Evolutionary conservation across 2,888 invertebrate species (phyloP), one percentile per base, ranked within the genome.

Genomic region (Criorhina ranunculi): DNA sequence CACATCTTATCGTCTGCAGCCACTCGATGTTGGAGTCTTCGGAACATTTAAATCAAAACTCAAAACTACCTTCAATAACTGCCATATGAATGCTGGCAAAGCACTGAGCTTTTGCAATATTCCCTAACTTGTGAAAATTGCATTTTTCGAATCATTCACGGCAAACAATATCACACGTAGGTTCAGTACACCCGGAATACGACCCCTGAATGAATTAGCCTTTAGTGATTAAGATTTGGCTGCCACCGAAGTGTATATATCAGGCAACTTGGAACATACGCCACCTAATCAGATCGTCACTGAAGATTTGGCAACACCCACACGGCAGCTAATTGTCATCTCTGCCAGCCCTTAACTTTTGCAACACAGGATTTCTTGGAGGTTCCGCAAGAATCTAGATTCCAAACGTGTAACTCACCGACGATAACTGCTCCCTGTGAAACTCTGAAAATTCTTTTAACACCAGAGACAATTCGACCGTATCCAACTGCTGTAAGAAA

Each of bases 1-100:
- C 33, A 53, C 87, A 86, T 64, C 86, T 87, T 67, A 86, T 91
- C 42, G 80, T 89, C 51, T 88, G 87, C 81, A 89, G 88, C 51
- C 88, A 11, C 35, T 80, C 33, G 80, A 80, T 76, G 80, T 80
- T 57, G 66, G 29, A 42, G 72, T 80, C 24, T 86, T 80, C 67
- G 66, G 77, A 29, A 77, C 73, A n/a, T 82, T 82, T 76, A 80
- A 85, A 44, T 53, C 57, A 2, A 73, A 60, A 15, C 67, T 73
- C n/a, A 79, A 85, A 70, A 75, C 64, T 66, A 59, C 80, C 11
- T 67, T 67, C 33, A 76, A 76, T 33, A 59, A 76, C 33, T 66
- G 40, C 55, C 59, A 46, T 59, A 66, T 57, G 37, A 72, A 64
- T 66, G 66, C 72, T 69, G 66, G 53, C 40, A 73, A 73, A 59